Percentiles rank a stretch among this genome's conserved stretches.
Conservation (phyloP, 1,140 invertebrate genomes). For the Ceratosolen fusciceps region DNA sequence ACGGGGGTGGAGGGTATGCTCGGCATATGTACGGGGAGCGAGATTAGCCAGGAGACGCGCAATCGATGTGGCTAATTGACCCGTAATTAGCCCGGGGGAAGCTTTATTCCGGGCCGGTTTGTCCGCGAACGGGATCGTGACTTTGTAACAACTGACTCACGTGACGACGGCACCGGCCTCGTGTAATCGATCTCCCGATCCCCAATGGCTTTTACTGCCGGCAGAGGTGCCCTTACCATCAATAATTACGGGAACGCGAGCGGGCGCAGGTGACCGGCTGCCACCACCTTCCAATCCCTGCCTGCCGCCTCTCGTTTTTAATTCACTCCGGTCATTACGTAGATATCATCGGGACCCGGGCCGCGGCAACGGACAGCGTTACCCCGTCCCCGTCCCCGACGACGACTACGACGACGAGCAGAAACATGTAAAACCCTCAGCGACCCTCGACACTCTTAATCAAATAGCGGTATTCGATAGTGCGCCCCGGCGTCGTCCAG, state of each 20-base stretch:
- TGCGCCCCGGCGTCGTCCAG: too few relatives aligned
- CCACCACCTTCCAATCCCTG: not conserved
- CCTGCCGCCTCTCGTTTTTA: constrained; percentile 9
- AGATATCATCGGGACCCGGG: constrained; percentile 25
- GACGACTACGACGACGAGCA: too few relatives aligned
- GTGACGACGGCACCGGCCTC: not conserved
- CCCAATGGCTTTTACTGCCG: constrained; percentile 35
- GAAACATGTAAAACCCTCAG: too few relatives aligned
- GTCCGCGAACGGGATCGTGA: constrained; percentile 29
- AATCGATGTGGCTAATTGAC: constrained; percentile 21
- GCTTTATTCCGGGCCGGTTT: constrained; percentile 34
- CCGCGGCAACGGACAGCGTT: constrained; percentile 17
- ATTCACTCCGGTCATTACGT: constrained; percentile 30
- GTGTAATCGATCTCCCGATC: constrained; percentile 43
- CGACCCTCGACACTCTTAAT: too few relatives aligned
- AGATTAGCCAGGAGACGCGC: constrained; percentile 23
- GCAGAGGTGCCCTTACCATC: constrained; percentile 29
- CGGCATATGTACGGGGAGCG: too few relatives aligned
- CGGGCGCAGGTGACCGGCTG: not conserved
- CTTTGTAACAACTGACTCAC: constrained; percentile 32
- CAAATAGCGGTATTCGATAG: too few relatives aligned
- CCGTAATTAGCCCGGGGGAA: constrained; percentile 23
- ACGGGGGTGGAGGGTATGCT: too few relatives aligned
- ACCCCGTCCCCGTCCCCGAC: constrained; percentile 4
- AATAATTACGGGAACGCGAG: constrained; percentile 31